Percentiles rank a stretch among this genome's conserved stretches.
Evolutionary conservation across 2,113 vertebrate species (phyloP).

Genomic region (Arothron firmamentum): DNA sequence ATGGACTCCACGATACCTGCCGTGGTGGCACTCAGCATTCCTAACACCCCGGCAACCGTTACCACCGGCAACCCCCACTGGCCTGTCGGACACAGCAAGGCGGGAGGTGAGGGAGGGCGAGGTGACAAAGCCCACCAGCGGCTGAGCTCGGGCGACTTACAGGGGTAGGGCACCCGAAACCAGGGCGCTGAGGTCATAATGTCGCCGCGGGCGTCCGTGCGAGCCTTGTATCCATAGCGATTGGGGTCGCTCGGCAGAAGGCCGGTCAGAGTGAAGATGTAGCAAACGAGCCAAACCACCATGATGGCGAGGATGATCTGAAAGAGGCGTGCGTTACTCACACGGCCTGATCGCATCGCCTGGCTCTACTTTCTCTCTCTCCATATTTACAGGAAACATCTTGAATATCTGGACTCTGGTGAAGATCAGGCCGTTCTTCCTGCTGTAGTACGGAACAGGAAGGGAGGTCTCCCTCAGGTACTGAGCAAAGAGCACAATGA

Average conservation of each 20-base stretch:
- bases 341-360: not conserved
- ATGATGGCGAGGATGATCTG: constrained; percentile 94
- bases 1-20: constrained; percentile 95
- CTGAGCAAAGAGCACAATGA: constrained; percentile 92
- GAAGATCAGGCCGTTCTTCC: constrained; percentile 77
- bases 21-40: constrained; percentile 94
- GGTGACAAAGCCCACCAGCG: constrained; percentile 3
- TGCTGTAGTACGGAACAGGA: constrained; percentile 79
- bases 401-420: constrained; percentile 89
- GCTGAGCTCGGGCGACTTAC: constrained; percentile 72
- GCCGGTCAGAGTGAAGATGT: constrained; percentile 82
- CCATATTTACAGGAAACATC: constrained; percentile 88
- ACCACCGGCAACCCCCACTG: constrained; percentile 95
- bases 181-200: constrained; percentile 87
- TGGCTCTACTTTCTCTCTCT: not conserved
- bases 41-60: constrained; percentile 87
- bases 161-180: constrained; percentile 93
- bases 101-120: too few relatives aligned
- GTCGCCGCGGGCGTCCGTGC: constrained; percentile 90
- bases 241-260: constrained; percentile 77
- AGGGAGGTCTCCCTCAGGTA: constrained; percentile 83
- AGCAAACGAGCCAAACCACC: constrained; percentile 91
- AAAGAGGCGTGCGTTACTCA: not conserved
- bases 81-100: constrained; percentile 66
- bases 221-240: constrained; percentile 85